Conservation (phyloP, 2,113 vertebrate genomes). For the Phalacrocorax carbo region DNA sequence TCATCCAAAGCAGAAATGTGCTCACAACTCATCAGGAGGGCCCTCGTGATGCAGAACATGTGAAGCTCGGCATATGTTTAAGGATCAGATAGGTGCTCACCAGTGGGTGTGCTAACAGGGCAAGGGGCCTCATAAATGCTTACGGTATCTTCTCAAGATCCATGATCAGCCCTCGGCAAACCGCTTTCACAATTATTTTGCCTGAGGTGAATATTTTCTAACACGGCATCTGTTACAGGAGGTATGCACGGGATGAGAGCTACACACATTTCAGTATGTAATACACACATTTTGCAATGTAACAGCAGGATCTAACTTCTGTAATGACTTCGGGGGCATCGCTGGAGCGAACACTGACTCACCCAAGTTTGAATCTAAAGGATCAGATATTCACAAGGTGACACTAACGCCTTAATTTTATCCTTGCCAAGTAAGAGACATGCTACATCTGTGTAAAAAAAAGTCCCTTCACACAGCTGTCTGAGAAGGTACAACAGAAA, state of each 20-base stretch:
- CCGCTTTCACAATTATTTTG: background rate
- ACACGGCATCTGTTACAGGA: background rate
- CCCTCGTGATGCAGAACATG: background rate
- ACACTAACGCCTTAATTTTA: background rate
- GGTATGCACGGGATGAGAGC: background rate
- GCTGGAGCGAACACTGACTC: rapidly evolving
- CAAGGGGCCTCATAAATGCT: background rate
- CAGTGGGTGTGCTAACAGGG: background rate
- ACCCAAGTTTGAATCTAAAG: background rate
- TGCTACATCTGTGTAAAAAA: background rate
- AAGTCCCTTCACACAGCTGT: background rate
- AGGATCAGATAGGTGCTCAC: background rate
- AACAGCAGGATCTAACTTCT: background rate
- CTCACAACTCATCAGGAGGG: background rate
- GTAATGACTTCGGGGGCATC: background rate
- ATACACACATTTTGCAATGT: too few species aligned
- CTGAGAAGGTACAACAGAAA: background rate
- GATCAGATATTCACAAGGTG: background rate
- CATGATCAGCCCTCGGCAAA: background rate
- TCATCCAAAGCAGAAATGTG: background rate
- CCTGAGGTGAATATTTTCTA: background rate
- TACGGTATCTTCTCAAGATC: background rate
- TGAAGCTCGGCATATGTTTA: background rate
- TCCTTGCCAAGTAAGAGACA: background rate
- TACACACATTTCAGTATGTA: background rate